These are phyloP conservation scores for Psococerastis gibbosa DNA, from an alignment of 2,888 invertebrate genomes.

Conservation along the genomic window DNA sequence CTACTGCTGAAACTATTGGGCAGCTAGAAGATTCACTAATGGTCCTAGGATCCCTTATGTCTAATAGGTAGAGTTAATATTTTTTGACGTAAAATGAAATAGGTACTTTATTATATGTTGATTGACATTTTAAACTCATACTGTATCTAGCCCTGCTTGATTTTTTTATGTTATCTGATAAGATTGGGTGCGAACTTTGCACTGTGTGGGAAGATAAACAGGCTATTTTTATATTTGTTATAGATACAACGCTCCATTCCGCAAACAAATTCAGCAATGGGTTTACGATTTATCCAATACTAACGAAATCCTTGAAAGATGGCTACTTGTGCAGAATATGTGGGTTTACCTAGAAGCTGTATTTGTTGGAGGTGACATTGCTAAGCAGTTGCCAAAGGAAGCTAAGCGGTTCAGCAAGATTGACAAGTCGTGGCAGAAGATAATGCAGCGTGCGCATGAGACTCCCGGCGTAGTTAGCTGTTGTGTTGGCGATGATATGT, in stretches of 20 bases:
- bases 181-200: too few species aligned
- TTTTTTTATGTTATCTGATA: too few species aligned
- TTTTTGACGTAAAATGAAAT: not conserved
- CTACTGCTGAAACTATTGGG: slow-evolving; percentile 86
- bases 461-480: slow-evolving; percentile 90
- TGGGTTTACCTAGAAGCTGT: slow-evolving; percentile 98
- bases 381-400: slow-evolving; percentile 91
- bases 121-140: too few species aligned
- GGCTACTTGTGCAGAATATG: slow-evolving; percentile 93
- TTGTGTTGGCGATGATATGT: slow-evolving; percentile 87
- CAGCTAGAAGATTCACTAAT: slow-evolving; percentile 93
- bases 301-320: slow-evolving; percentile 88
- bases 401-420: slow-evolving; percentile 90
- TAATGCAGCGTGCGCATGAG: slow-evolving; percentile 92
- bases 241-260: slow-evolving; percentile 89
- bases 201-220: too few species aligned
- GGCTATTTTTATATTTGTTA: slow-evolving; percentile 14
- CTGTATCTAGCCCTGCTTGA: too few species aligned
- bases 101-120: not conserved
- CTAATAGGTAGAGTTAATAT: slow-evolving; percentile 67
- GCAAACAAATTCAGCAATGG: slow-evolving; percentile 93
- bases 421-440: slow-evolving; percentile 96
- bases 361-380: slow-evolving; percentile 95
- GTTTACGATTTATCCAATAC: slow-evolving; percentile 84
- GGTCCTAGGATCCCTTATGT: slow-evolving; percentile 82